These are phyloP conservation scores for Carassius gibelio DNA, from an alignment of 2,113 vertebrate species.

Conservation along the genomic window DNA sequence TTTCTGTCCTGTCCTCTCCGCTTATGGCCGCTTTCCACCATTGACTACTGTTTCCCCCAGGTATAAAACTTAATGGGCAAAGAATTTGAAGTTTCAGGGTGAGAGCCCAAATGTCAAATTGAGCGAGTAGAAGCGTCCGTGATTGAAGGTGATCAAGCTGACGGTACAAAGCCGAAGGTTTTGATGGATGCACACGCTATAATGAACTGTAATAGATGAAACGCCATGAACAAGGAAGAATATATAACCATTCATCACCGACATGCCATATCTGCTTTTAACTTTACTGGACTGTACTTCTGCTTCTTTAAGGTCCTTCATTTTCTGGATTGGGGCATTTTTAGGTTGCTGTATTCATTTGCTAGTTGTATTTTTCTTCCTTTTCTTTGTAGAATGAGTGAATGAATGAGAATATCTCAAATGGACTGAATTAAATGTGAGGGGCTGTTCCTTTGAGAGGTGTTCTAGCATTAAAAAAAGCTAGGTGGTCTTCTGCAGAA, in stretches of 20 bases:
- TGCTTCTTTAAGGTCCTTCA: conserved; percentile 1
- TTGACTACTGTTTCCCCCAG: conserved; percentile 24
- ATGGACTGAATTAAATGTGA: neutral
- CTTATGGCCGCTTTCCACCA: conserved; percentile 17
- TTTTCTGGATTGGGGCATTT: neutral
- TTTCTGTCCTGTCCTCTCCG: conserved; percentile 13
- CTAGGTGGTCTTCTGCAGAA: neutral
- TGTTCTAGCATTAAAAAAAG: neutral
- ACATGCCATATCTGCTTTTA: conserved; percentile 10
- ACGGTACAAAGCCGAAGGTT: conserved; percentile 2
- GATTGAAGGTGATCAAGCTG: conserved; percentile 42
- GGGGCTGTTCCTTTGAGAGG: neutral
- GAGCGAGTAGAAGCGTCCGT: neutral
- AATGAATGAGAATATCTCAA: neutral
- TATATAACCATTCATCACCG: conserved; percentile 32
- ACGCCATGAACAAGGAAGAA: neutral
- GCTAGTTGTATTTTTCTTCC: neutral
- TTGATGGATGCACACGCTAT: conserved; percentile 28
- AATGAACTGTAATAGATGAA: conserved; percentile 44
- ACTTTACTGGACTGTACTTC: neutral
- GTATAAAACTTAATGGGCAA: conserved; percentile 39
- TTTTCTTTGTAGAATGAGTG: neutral
- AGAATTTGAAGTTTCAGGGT: conserved; percentile 23
- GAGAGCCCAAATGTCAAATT: conserved; percentile 32
- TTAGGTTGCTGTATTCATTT: neutral